Percentiles rank a stretch among this genome's conserved stretches.
phyloP scores from a whole-genome alignment of 1,140 invertebrate species.

The Phymorhynchus buccinoides region DNA sequence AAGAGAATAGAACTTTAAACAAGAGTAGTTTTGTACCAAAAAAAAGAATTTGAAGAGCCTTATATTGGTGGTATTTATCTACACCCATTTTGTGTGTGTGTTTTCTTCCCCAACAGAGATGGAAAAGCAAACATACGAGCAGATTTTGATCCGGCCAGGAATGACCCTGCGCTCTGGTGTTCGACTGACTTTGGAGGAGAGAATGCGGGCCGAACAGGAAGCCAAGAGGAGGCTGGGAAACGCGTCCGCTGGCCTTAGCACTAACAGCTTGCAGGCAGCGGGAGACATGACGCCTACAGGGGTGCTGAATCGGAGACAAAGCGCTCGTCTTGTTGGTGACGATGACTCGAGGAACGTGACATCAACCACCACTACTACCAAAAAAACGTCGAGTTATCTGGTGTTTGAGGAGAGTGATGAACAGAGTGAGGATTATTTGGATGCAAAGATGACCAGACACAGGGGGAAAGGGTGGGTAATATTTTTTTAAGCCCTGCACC shows the following conservation, averaged over 20 bases:
- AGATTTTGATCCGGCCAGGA: slow-evolving; percentile 39
- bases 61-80: too few species aligned
- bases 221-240: background rate
- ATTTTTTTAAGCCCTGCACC: too few species aligned
- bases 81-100: too few species aligned
- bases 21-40: too few species aligned
- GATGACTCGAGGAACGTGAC: background rate
- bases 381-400: slow-evolving; percentile 28
- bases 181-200: slow-evolving; percentile 45
- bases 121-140: background rate
- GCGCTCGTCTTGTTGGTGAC: background rate
- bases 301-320: background rate
- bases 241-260: background rate
- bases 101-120: too few species aligned
- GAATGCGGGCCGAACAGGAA: slow-evolving; percentile 38
- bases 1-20: too few species aligned
- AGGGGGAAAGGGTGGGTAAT: background rate
- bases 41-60: too few species aligned
- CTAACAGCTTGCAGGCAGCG: background rate
- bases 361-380: slow-evolving; percentile 37
- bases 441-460: background rate
- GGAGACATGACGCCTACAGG: background rate
- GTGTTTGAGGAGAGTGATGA: background rate
- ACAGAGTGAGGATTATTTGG: background rate
- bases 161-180: slow-evolving; percentile 61